Percentiles rank a stretch among this genome's conserved stretches.
Conservation (phyloP, 2,113 vertebrate species). For the Natator depressus region DNA sequence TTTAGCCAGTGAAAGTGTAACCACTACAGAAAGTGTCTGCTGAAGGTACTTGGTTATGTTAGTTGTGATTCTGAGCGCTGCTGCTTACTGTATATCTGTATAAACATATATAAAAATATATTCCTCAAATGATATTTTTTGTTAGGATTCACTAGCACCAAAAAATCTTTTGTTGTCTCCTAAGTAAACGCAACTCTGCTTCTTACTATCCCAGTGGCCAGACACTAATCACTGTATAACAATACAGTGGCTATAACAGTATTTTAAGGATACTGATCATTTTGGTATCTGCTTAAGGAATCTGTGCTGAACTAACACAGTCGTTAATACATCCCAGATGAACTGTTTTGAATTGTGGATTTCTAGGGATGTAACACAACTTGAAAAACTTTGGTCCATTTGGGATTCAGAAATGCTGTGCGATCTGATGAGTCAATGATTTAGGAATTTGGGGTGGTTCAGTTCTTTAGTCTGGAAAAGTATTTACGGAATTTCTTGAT, state of each 20-base stretch:
- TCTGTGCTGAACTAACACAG: constrained; percentile 1
- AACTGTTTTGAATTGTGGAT: background rate
- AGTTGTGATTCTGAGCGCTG: background rate
- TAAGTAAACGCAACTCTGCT: background rate
- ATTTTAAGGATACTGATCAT: background rate
- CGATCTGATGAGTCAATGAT: constrained; percentile 56
- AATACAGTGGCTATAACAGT: background rate
- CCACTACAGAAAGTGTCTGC: background rate
- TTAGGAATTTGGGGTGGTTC: constrained; percentile 41
- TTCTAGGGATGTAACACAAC: constrained; percentile 15
- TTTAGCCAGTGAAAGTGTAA: background rate
- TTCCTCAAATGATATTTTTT: background rate
- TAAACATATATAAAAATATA: background rate
- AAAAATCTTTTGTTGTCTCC: background rate
- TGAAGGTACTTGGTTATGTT: background rate
- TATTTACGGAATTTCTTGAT: constrained; percentile 64
- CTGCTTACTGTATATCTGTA: background rate
- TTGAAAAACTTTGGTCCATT: constrained; percentile 34
- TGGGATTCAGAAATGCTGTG: constrained; percentile 47
- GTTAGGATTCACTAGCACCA: background rate
- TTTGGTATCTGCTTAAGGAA: constrained; percentile 25
- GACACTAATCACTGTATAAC: background rate
- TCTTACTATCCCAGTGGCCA: background rate
- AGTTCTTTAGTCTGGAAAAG: constrained; percentile 66
- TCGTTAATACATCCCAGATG: background rate